Evolutionary conservation across 2,113 vertebrate genomes (phyloP).

Genomic region (Saccopteryx leptura): DNA sequence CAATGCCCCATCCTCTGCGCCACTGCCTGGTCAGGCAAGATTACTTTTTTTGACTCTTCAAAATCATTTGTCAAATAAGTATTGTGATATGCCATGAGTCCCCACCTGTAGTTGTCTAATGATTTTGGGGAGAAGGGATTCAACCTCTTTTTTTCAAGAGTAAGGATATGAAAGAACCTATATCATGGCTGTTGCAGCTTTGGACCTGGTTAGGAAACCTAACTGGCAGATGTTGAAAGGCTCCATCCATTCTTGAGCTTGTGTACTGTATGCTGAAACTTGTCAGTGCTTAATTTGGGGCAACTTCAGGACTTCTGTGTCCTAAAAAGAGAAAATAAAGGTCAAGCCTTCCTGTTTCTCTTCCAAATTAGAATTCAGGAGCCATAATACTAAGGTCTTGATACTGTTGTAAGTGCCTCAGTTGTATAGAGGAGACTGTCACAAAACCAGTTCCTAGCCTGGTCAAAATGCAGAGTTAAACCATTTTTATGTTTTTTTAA

Average conservation of each 20-base stretch:
- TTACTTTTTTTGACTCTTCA: conserved; percentile 51
- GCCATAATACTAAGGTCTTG: not conserved
- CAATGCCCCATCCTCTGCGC: no score
- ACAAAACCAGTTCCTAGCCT: not conserved
- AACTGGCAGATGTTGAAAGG: not conserved
- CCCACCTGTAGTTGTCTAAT: not conserved
- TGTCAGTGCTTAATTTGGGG: not conserved
- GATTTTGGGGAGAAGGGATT: not conserved
- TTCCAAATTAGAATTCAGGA: conserved; percentile 8
- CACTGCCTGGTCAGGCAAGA: not conserved
- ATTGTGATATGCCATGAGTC: conserved; percentile 1
- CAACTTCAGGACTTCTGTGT: conserved; percentile 30
- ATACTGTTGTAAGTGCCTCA: not conserved
- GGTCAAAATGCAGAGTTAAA: conserved; percentile 45
- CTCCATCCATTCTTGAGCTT: not conserved
- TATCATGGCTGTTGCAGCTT: not conserved
- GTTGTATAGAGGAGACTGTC: not conserved
- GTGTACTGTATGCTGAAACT: not conserved
- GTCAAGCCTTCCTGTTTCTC: conserved; percentile 17
- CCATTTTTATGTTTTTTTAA: not conserved
- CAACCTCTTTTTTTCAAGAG: not conserved
- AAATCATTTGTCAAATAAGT: conserved; percentile 23
- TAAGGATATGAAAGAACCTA: not conserved
- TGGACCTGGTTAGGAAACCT: conserved; percentile 5
- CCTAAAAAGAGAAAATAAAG: not conserved